These are phyloP conservation scores for Xiphorhynchus elegans DNA, from an alignment of 2,113 vertebrate genomes.

Conservation along the genomic window DNA sequence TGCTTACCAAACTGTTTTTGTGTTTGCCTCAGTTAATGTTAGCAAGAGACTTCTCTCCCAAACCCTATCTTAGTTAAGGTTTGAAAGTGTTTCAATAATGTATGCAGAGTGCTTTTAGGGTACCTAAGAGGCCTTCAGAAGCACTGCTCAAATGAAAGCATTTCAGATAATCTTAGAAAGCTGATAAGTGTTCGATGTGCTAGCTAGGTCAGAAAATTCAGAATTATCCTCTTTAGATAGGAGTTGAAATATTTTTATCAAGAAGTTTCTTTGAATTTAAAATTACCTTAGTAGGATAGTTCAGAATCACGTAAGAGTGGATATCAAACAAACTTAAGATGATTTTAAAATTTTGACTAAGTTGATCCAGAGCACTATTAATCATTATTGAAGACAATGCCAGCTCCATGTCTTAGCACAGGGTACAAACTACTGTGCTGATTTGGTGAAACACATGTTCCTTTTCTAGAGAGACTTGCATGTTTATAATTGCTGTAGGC, in stretches of 20 bases:
- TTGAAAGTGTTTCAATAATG: not conserved
- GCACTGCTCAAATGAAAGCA: not conserved
- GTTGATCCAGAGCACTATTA: not conserved
- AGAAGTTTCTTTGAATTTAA: not conserved
- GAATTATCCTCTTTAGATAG: not conserved
- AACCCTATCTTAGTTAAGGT: not conserved
- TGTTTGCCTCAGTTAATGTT: not conserved
- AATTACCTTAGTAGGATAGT: not conserved
- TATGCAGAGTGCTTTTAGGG: not conserved
- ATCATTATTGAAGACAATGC: not conserved
- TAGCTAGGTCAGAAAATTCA: not conserved
- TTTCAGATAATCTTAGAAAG: not conserved
- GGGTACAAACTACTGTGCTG: not conserved
- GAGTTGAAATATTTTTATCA: not conserved
- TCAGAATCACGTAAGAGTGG: not conserved
- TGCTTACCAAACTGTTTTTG: accelerated
- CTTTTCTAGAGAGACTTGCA: not conserved
- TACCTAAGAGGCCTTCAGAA: not conserved
- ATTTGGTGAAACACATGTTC: not conserved
- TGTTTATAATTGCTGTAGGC: not conserved
- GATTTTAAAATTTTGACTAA: not conserved
- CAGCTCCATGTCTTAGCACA: not conserved
- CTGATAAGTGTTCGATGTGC: not conserved
- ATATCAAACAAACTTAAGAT: not conserved
- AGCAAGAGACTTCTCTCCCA: not conserved